Evolutionary conservation across 2,888 invertebrate species (phyloP).

Genomic region (Perizoma flavofasciatum): DNA sequence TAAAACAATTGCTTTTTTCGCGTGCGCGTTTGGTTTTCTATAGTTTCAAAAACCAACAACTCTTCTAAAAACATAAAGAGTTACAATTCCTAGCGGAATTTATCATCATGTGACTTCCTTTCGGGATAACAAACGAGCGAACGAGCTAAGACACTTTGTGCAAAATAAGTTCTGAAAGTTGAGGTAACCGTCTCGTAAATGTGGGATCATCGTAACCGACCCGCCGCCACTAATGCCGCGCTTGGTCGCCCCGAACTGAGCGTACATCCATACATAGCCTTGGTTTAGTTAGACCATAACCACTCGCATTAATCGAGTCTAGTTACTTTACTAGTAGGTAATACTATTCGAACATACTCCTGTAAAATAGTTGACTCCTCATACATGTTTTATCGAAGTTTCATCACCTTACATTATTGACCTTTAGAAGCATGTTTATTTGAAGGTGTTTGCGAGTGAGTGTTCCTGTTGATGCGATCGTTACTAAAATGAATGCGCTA

Average conservation of each 20-base stretch:
- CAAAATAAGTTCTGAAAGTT: too few species aligned
- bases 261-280: not conserved
- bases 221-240: not conserved
- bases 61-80: too few species aligned
- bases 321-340: too few species aligned
- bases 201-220: not conserved
- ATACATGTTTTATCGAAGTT: not conserved
- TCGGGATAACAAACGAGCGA: too few species aligned
- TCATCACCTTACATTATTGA: constrained; percentile 1
- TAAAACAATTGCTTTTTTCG: too few species aligned
- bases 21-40: too few species aligned
- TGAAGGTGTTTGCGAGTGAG: constrained; percentile 12
- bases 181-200: too few species aligned
- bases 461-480: constrained; percentile 16
- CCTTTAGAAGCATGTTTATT: constrained; percentile 21
- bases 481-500: constrained; percentile 5
- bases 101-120: too few species aligned
- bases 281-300: not conserved
- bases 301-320: not conserved
- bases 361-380: not conserved
- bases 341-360: not conserved
- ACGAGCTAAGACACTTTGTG: too few species aligned
- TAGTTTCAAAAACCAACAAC: too few species aligned
- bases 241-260: not conserved
- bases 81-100: too few species aligned